Evolutionary conservation across 2,888 invertebrate genomes (phyloP), one percentile per base, ranked within the genome.

Genomic region (Asteroscopus sphinx): DNA sequence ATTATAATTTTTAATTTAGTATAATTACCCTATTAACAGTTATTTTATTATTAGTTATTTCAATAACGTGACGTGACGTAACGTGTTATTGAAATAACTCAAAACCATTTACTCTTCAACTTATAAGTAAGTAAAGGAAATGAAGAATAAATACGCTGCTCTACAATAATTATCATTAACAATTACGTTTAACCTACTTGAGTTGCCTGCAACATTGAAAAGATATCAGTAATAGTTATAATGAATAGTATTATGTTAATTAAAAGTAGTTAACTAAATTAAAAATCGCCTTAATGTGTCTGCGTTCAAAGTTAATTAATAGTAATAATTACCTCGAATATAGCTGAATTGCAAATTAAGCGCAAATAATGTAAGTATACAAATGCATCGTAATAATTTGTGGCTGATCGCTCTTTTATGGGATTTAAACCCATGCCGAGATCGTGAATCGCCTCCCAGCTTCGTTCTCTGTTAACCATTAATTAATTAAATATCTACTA

Each of bases 311-410:
- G 79, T 76, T 77, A 83, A 83, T 83, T 79, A 73, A 81, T 80
- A 79, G 77, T 77, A 81, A 84, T 83, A 81, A 80, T 79, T 66
- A 80, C 74, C 77, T 77, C 73, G 56, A 64, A 83, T 79, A 73
- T 69, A 77, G 64, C 73, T 72, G 72, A 73, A 81, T 80, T 82
- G 73, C 69, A 75, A 80, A 79, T 77, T 47, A 71, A 74, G 66
- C 48, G 63, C 69, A 66, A 76, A 79, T 79, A 77, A 76, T 76
- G 63, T 33, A 40, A 35, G 15, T 48, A 49, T 25, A 40, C 8
- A 51, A 53, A 46, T 21, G 0, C 37, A 15, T 49, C 26, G 44
- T 55, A 63, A 65, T 65, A 65, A 61, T 74, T 63, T 59, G 33
- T 55, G 28, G 37, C 16, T 40, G 12, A 52, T 39, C 21, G 33